A percentile compares a stretch with the other conserved stretches of the same genome.
These are phyloP conservation scores for Toxotes chatareus DNA, from an alignment of 2,113 vertebrate species.

Conservation along the genomic window DNA sequence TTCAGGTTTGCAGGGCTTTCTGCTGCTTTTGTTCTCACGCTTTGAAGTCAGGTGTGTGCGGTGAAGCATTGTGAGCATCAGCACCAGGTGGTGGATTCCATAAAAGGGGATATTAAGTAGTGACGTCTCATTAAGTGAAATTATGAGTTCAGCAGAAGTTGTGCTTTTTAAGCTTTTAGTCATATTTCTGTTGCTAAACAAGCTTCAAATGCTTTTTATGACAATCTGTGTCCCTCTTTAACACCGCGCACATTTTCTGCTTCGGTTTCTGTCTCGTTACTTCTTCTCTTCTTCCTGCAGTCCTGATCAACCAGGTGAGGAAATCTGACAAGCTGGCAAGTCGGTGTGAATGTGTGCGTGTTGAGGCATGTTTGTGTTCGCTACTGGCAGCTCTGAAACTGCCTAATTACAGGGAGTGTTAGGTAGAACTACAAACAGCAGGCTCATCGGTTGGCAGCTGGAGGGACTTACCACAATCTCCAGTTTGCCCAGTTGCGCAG, in stretches of 20 bases:
- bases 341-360: neutral
- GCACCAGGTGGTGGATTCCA: conserved; percentile 6
- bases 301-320: conserved; percentile 60
- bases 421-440: conserved; percentile 62
- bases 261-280: neutral
- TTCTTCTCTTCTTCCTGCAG: conserved; percentile 22
- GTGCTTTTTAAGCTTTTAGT: conserved; percentile 41
- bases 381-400: conserved; percentile 50
- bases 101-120: conserved; percentile 12
- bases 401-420: conserved; percentile 71
- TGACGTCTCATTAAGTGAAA: conserved; percentile 7
- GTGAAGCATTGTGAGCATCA: neutral
- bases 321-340: conserved; percentile 34
- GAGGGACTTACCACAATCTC: conserved; percentile 32
- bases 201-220: conserved; percentile 6
- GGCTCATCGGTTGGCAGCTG: conserved; percentile 60
- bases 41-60: conserved; percentile 36
- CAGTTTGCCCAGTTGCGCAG: conserved; percentile 22
- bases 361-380: neutral
- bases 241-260: neutral
- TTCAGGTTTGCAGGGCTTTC: neutral
- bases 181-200: conserved; percentile 24
- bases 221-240: conserved; percentile 14
- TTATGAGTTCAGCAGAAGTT: neutral
- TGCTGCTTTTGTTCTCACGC: conserved; percentile 33